Evolutionary conservation across 2,888 invertebrate genomes (phyloP), one percentile per base, ranked within the genome.

Genomic region (Aspidapion aeneum): DNA sequence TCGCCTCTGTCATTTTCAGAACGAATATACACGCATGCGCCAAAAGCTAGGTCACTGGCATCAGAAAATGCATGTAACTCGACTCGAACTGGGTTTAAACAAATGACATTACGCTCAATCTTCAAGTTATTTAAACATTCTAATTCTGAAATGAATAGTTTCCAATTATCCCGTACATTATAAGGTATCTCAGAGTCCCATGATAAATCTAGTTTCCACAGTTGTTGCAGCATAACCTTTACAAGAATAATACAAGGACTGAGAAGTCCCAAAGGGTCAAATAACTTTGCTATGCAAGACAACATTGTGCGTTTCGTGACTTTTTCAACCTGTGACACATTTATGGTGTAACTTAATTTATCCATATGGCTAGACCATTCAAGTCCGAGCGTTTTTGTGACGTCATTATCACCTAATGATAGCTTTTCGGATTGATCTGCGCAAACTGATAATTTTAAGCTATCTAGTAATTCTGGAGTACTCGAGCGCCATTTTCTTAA

Each of bases 91-190:
- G 35, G 35, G 12, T 35, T 35, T 35, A 35, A 35, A 35, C 35
- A 35, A 7, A 35, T 7, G 12, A 35, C 35, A 35, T 35, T 3
- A 35, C 35, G 35, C 12, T 35, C 5, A 35, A 35, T 35, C 12
- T 35, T 35, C 12, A 35, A 7, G 3, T 35, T 12, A 35, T 35
- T 35, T 35, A 35, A 35, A 35, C 35, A 35, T 7, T 3, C 3
- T 7, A 35, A 12, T 35, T 35, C 35, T 35, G 12, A 35, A 35
- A 35, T 35, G 12, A 35, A 35, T 35, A 3, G 3, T 35, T 35
- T 35, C 35, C 35, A 35, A n/a, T n/a, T n/a, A n/a, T n/a, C n/a
- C n/a, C n/a, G n/a, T 21, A 60, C 51, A 21, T 60, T 21, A 1
- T 35, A 35, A 35, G 35, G 35, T 7, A 35, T 35, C 12, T 35